Evolutionary conservation across 2,113 vertebrate genomes (phyloP), one percentile per base, ranked within the genome.

Genomic region (Callorhinus ursinus): DNA sequence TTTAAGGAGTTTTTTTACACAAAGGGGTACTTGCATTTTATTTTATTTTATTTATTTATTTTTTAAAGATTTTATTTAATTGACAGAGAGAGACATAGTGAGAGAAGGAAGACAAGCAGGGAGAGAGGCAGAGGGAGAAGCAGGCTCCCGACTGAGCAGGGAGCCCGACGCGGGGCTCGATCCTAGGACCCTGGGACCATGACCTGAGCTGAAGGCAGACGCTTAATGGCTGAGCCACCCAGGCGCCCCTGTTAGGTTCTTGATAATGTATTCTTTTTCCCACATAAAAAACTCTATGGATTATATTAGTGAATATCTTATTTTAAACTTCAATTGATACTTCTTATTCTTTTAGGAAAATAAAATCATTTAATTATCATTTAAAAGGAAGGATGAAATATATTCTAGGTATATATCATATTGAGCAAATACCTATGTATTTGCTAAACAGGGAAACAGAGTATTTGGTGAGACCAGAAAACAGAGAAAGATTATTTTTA

Each of bases 301-400:
- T 95, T 89, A 39, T 69, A 84, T 71, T 57, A 85, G 24, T 49
- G 8, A 90, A 28, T 36, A 53, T 36, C 26, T 80, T 87, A 88
- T 77, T 96, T 86, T 88, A 39, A 74, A 22, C n/a, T 95, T 93
- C 39, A 88, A 11, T 85, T 93, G 24, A 10, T 76, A 86, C 42
- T 74, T 51, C 13, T 65, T 92, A 1, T 79, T 94, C 63, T 39
- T 84, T 94, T 61, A 33, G 31, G 59, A 8, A 86, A 72, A 67
- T 69, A 42, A 82, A 93, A 31, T 51, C 18, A 15, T 65, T 91
- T 90, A 95, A 59, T 81, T 88, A 85, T 57, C 69, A 90, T 26
- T 88, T 95, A 80, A 89, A 67, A 24, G 4, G 59, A 85, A 92
- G 22, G 49, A 82, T 53, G 33, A 72, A 79, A 39, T 77, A 81